Percentiles rank a stretch among this genome's conserved stretches.
These are phyloP conservation scores for Cinclus mexicanus DNA, from an alignment of 2,113 vertebrate species.

Conservation along the genomic window DNA sequence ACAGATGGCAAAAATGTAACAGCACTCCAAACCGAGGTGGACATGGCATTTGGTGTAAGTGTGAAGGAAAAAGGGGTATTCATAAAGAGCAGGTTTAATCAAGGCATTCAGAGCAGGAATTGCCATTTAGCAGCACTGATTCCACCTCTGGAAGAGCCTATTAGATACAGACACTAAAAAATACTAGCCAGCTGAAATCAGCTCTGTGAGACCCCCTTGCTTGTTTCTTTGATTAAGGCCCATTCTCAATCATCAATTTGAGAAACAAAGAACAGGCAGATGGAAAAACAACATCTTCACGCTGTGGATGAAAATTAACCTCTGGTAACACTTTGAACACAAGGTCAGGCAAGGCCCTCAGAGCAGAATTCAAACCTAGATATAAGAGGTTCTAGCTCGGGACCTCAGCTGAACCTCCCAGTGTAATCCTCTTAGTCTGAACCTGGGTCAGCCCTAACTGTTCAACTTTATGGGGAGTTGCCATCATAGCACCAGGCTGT, in stretches of 20 bases:
- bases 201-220: background rate
- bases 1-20: background rate
- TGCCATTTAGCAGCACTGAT: background rate
- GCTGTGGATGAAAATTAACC: background rate
- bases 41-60: background rate
- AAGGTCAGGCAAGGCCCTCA: background rate
- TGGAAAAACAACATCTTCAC: background rate
- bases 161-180: background rate
- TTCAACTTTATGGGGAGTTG: background rate
- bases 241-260: background rate
- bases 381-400: background rate
- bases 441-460: background rate
- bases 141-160: background rate
- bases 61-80: background rate
- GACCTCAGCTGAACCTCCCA: background rate
- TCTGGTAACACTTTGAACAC: background rate
- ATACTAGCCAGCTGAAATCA: background rate
- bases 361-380: background rate
- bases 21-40: background rate
- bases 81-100: background rate
- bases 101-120: background rate
- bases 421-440: background rate
- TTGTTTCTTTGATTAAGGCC: background rate
- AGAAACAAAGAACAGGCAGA: background rate
- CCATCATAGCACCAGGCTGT: background rate